Base-by-base conservation (phyloP, 2,888 invertebrate genomes). In the Oscheius myriophilus region DNA sequence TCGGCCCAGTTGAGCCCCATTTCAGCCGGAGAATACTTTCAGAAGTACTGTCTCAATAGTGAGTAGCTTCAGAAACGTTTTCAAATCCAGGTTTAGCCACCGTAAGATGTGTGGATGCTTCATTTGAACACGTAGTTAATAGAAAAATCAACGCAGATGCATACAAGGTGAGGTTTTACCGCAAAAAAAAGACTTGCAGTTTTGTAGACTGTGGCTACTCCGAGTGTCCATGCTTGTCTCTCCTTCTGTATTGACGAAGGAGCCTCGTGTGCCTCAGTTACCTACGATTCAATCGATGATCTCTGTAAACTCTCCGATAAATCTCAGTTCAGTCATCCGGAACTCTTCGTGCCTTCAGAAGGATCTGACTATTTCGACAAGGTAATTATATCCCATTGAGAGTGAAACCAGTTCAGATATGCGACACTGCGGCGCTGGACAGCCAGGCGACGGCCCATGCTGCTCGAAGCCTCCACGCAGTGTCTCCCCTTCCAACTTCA, bases 331-430 rank as follows among this genome's bases (percentile, higher is more conserved):
- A 80, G 82, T 1, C 65, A 76, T 18, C 83, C 84, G 7, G 75
- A 82, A 42, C 67, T 79, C 12, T 86, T 84, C 63, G 72, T 76
- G 16, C 68, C 75, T 3, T 76, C 77, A 16, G 69, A 72, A 26
- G 71, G 69, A 49, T 82, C 82, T 14, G 85, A 86, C 67, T 86
- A 86, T 64, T 86, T 82, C 45, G 86, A 86, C 69, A 86, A 84
- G 67, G 67, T 72, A 14, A 73, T 23, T 39, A 14, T 14, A 14
- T 21, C 26, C 21, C 39, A 46, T 16, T n/a, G 33, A 25, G 14
- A 63, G 23, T 33, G 14, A 2, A 41, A 52, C 16, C 4, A 16
- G n/a, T 53, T 55, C 12, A 65, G 58, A 58, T 57, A 12, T 55
- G 49, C 33, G 66, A 66, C 45, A 55, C 49, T 6, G 63, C 53